A percentile compares a stretch with the other conserved stretches of the same genome.
Evolutionary conservation across 2,888 invertebrate genomes (phyloP).

Genomic region (Leistus spinibarbis): DNA sequence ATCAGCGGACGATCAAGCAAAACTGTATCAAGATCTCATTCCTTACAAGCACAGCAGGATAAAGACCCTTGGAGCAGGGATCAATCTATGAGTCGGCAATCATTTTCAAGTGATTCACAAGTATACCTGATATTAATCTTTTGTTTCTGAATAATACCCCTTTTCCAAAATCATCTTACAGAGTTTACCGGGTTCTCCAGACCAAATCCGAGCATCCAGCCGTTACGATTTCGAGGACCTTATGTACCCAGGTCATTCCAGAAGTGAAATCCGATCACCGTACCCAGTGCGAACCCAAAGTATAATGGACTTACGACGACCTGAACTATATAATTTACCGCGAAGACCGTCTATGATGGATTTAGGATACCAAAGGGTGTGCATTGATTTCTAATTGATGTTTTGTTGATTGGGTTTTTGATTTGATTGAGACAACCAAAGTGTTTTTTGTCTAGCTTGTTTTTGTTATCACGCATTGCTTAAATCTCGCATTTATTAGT

Average conservation of each 20-base stretch:
- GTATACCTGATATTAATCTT: conserved; percentile 53
- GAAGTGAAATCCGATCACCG: conserved; percentile 46
- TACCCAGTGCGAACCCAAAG: conserved; percentile 51
- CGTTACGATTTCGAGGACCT: conserved; percentile 51
- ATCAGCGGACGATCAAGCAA: conserved; percentile 46
- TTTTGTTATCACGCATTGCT: conserved; percentile 16
- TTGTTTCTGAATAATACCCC: conserved; percentile 18
- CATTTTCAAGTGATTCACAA: conserved; percentile 70
- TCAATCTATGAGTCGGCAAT: conserved; percentile 69
- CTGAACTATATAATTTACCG: conserved; percentile 52
- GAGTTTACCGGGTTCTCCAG: conserved; percentile 62
- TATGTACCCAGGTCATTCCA: conserved; percentile 45
- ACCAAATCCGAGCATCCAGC: conserved; percentile 60
- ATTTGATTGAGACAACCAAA: conserved; percentile 29
- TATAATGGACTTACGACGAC: conserved; percentile 58
- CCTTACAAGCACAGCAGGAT: conserved; percentile 49
- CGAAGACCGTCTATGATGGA: conserved; percentile 48
- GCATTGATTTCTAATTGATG: conserved; percentile 25
- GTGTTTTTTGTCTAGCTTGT: conserved; percentile 30
- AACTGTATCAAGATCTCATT: conserved; percentile 52
- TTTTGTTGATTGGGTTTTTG: conserved; percentile 20
- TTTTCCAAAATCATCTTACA: conserved; percentile 52
- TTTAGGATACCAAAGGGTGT: conserved; percentile 51
- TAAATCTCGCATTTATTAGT: not conserved
- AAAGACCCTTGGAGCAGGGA: conserved; percentile 58